Evolutionary conservation across 1,140 invertebrate species (phyloP), one percentile per base, ranked within the genome.

Genomic region (Bombyx mori): DNA sequence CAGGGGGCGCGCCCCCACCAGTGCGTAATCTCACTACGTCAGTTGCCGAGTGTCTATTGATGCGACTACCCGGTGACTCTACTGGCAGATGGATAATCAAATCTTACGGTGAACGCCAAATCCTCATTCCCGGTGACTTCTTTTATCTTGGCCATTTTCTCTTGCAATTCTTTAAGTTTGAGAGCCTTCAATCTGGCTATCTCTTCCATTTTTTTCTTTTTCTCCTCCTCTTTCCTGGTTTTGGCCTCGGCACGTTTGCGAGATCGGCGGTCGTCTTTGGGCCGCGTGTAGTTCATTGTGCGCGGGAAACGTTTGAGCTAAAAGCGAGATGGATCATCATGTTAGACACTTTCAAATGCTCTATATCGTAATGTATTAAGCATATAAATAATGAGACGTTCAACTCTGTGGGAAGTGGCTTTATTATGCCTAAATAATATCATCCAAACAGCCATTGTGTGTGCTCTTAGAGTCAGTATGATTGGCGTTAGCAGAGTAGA

Each of bases 241-340:
- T 94, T 95, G 1, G 92, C 57, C 80, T 95, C 93, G 22, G 91
- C 90, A 53, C 96, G 89, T 71, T 97, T 95, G 26, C 93, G 79
- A 54, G 96, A 91, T 57, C 97, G 90, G 58, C 91, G 91, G 44
- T 93, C 93, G 76, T 98, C 93, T 69, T 93, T 94, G 35, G 91
- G 91, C 43, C 98, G 90, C 56, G 99, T 82, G 4, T 95, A 94
- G 81, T 94, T 92, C 65, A 99, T 91, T 1, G 93, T 97, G 68
- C 98, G 91, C 1, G 98, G 97, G 90, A 95, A 99, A 12, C 94
- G 89, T 89, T 97, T 97, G 18, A 97, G 91, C 93, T 94, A 73
- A 89, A 35, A 35, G 26, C 4, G 26, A 35, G 26, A 1, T 35
- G 2, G 1, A 35, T 3, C 26, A 35, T 35, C 26, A 35, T 35